Evolutionary conservation across 2,888 invertebrate species (phyloP), one percentile per base, ranked within the genome.

Genomic region (Abrostola tripartita): DNA sequence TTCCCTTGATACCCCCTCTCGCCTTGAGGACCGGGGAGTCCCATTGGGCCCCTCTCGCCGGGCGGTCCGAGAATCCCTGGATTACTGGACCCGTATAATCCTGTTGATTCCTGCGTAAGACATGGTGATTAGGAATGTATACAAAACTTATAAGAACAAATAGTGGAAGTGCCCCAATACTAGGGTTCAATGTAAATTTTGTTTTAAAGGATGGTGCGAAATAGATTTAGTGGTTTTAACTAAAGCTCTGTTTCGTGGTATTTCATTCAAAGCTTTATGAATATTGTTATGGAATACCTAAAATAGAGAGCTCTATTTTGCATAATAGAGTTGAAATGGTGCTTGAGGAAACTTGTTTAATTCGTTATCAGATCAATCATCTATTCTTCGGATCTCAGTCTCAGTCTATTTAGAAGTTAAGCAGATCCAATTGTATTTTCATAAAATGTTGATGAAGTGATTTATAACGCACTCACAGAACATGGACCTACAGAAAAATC

Each of bases 41-140:
- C 97, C 89, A 96, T 95, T 78, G 95, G 93, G 63, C 96, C 97
- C 52, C 96, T 85, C 73, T 97, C 97, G 41, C 97, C 96, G 89
- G 96, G 96, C 47, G 96, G 95, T 52, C 97, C 97, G 37, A 96
- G 95, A 60, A 96, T 95, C 51, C 96, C 87, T 82, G 92, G 88
- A 95, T 96, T 93, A 91, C 95, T 84, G 62, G 92, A 90, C 84
- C 93, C 94, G 79, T 92, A 93, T 90, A 93, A 90, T 89, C 92
- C 93, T 59, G 92, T 88, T 85, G 94, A 91, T 91, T 94, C 94
- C 94, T 94, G 87, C 72, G 76, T 85, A 85, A 86, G 81, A 84
- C 81, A 75, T 74, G 76, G 81, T 81, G 79, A 86, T 86, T 83
- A 83, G 80, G 69, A 81, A 81, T 81, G 80, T 79, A 77, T 78